Base-by-base conservation (phyloP, 2,888 invertebrate species). In the Megalurothrips usitatus region DNA sequence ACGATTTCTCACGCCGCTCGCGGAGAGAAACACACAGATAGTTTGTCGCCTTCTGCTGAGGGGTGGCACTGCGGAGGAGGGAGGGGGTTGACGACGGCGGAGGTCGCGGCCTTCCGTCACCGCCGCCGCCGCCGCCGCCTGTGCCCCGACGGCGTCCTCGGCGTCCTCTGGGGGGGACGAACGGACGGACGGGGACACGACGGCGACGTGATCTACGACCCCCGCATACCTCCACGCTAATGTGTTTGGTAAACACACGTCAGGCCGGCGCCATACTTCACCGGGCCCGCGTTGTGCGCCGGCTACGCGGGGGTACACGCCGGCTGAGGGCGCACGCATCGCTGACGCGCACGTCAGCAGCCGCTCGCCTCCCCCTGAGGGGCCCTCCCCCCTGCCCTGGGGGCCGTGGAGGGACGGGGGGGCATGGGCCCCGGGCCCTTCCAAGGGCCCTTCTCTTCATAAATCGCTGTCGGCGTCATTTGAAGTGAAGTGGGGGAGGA, bases 241-340 rank as follows among this genome's bases (percentile, higher is more conserved):
- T 75, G 68, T 75, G 68, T 75, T 75, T 75, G 26, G 68, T 75
- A 75, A 75, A 75, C 68, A 75, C 68, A 75, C 68, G 68, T 75
- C 68, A 26, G 68, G 34, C 34, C 10, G 68, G 23, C 68, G 68
- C 68, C 68, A 75, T 75, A 26, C 68, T 75, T 75, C 68, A 75
- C 68, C 23, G 68, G 34, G 34, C 26, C 26, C 12, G 14, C 52
- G 17, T n/a, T 75, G 68, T 75, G 23, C 58, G 19, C 58, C 52
- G 19, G 52, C 52, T 2, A 58, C n/a, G 52, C 52, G 52, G 17
- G 52, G 52, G n/a, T n/a, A 11, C 52, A 14, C 52, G 52, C 52
- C 68, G 19, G 68, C 63, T n/a, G n/a, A 9, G 8, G 23, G n/a
- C 68, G 68, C 68, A 75, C 68, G 68, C 68, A 26, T 26, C 68